phyloP scores from a whole-genome alignment of 2,888 invertebrate species.

The Gnatocerus cornutus region DNA sequence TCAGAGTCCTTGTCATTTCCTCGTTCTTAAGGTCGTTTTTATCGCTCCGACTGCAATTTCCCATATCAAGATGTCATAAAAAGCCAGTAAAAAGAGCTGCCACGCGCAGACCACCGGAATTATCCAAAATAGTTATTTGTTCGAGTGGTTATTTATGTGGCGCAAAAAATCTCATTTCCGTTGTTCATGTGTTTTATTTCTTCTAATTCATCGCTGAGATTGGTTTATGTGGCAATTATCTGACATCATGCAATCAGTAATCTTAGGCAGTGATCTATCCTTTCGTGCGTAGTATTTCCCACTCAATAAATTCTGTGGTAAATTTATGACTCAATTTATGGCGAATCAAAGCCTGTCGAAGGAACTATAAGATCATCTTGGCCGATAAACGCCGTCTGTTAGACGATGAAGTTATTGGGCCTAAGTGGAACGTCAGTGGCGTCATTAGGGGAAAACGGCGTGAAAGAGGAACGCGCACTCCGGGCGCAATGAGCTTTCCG shows the following conservation, averaged over 20 bases:
- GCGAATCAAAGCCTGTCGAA: constrained; percentile 60
- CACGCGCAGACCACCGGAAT: constrained; percentile 15
- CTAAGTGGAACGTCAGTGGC: constrained; percentile 43
- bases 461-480: constrained; percentile 24
- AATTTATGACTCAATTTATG: constrained; percentile 63
- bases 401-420: constrained; percentile 43
- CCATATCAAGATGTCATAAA: constrained; percentile 28
- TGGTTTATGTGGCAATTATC: constrained; percentile 40
- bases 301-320: constrained; percentile 55
- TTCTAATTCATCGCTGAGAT: constrained; percentile 34
- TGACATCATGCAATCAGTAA: constrained; percentile 48
- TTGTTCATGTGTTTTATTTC: constrained; percentile 15
- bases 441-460: constrained; percentile 42
- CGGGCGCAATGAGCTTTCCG: background rate
- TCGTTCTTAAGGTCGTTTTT: constrained; percentile 17
- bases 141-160: constrained; percentile 25
- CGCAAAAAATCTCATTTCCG: constrained; percentile 37
- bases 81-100: constrained; percentile 14
- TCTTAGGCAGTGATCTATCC: constrained; percentile 51
- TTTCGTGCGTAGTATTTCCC: constrained; percentile 50
- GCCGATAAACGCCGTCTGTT: constrained; percentile 51
- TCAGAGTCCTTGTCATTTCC: constrained; percentile 15
- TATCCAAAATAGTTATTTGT: constrained; percentile 26
- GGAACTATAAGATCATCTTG: constrained; percentile 57
- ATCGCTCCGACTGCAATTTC: constrained; percentile 16